Conservation (phyloP, 2,113 vertebrate genomes). For the Orycteropus afer region DNA sequence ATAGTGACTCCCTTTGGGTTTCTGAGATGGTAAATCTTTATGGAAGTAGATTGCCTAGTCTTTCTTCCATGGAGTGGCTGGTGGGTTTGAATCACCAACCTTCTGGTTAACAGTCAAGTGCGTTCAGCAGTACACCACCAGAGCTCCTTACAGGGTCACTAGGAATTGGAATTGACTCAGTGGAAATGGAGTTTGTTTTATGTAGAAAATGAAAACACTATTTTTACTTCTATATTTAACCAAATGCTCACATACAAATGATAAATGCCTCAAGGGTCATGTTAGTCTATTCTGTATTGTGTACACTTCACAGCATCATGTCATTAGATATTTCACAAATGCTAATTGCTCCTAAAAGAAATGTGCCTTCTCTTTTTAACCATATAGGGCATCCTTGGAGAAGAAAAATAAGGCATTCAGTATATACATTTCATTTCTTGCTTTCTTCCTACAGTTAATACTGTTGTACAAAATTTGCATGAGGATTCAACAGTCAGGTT, state of each 20-base stretch:
- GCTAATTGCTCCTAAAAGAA: conserved; percentile 52
- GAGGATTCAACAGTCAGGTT: background rate
- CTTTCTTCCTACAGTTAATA: background rate
- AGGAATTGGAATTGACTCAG: background rate
- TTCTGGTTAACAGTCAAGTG: too few relatives aligned
- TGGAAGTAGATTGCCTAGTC: too few relatives aligned
- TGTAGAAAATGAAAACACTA: conserved; percentile 26
- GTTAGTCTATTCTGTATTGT: conserved; percentile 43
- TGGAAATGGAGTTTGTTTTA: background rate
- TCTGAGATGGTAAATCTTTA: too few relatives aligned
- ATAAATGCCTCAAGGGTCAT: conserved; percentile 40
- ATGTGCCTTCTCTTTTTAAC: conserved; percentile 48
- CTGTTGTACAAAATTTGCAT: background rate
- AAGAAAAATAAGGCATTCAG: background rate
- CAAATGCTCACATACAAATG: conserved; percentile 9
- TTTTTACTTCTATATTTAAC: conserved; percentile 49
- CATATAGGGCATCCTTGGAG: background rate
- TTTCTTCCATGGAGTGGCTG: too few relatives aligned
- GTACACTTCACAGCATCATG: background rate
- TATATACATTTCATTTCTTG: conserved; percentile 27
- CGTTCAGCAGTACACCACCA: too few relatives aligned
- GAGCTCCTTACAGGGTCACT: background rate
- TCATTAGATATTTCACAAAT: conserved; percentile 58
- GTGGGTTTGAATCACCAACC: too few relatives aligned
- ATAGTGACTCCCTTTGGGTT: too few relatives aligned